A percentile compares a stretch with the other conserved stretches of the same genome.
Evolutionary conservation across 2,797 vertebrate species (phyloP).

Genomic region (Epinephelus malabaricus): DNA sequence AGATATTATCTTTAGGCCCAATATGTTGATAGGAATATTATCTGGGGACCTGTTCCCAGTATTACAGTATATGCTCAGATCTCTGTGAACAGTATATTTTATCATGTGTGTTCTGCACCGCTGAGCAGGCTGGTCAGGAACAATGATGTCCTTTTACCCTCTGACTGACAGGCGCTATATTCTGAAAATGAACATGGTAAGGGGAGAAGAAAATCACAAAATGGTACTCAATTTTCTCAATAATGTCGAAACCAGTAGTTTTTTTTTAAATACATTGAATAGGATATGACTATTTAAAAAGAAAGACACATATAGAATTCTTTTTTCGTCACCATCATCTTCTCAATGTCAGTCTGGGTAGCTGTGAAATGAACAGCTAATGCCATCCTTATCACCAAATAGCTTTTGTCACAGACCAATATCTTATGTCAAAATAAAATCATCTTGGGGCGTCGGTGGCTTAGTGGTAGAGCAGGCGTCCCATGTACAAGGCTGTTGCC

Average conservation of each 20-base stretch:
- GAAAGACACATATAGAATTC: too few species aligned
- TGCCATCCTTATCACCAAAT: too few species aligned
- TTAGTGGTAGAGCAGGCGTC: too few species aligned
- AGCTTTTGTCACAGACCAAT: too few species aligned
- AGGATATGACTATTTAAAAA: too few species aligned
- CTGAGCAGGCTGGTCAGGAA: not conserved
- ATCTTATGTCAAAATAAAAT: too few species aligned
- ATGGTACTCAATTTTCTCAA: not conserved
- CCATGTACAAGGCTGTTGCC: too few species aligned
- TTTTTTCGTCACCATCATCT: too few species aligned
- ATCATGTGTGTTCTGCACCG: not conserved
- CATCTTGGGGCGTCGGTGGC: too few species aligned
- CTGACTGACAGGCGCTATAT: not conserved
- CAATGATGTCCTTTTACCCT: not conserved
- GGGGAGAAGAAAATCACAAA: not conserved
- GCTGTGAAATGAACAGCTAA: too few species aligned
- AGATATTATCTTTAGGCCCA: constrained; percentile 57
- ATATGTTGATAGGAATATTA: constrained; percentile 49
- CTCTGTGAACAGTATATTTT: constrained; percentile 13
- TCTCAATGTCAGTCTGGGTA: too few species aligned
- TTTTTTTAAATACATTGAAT: too few species aligned
- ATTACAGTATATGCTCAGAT: constrained; percentile 16
- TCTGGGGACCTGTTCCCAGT: constrained; percentile 36
- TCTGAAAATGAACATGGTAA: not conserved
- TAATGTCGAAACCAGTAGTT: not conserved